Conservation (phyloP, 2,797 vertebrate genomes). For the Arctocebus calabarensis region DNA sequence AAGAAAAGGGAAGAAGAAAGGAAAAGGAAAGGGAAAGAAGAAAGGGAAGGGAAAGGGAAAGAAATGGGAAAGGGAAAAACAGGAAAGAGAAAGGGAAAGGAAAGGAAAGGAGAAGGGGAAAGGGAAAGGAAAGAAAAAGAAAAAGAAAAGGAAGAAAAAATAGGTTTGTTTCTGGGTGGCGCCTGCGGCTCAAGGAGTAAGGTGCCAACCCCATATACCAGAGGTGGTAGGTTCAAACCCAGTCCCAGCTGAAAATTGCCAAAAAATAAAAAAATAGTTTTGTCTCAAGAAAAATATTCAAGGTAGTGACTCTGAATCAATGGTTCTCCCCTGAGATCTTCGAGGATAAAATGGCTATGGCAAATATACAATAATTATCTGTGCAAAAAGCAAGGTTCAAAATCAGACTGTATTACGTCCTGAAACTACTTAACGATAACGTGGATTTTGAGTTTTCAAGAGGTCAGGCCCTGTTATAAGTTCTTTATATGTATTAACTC, state of each 20-base stretch:
- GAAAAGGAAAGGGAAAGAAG: not conserved
- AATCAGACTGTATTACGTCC: not conserved
- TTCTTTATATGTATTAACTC: not conserved
- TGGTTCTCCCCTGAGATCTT: not conserved
- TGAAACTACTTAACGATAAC: not conserved
- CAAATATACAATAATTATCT: not conserved
- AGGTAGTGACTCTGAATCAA: not conserved
- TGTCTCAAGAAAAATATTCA: not conserved
- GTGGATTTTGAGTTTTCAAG: not conserved
- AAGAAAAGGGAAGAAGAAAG: not conserved
- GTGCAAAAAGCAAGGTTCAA: not conserved
- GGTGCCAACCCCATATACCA: too few relatives aligned
- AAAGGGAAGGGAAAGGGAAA: not conserved
- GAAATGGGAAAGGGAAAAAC: not conserved
- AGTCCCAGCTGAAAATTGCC: too few relatives aligned
- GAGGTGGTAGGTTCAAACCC: too few relatives aligned
- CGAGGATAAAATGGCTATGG: not conserved
- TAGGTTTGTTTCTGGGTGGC: too few relatives aligned
- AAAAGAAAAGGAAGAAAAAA: not conserved
- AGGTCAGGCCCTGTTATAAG: not conserved
- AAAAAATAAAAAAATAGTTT: not conserved
- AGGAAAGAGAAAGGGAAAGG: not conserved
- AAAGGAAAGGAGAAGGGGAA: not conserved
- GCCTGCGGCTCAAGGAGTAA: too few relatives aligned
- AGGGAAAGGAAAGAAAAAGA: not conserved